Evolutionary conservation across 1,140 invertebrate genomes (phyloP).

Genomic region (Akabosia matsudoensis): DNA sequence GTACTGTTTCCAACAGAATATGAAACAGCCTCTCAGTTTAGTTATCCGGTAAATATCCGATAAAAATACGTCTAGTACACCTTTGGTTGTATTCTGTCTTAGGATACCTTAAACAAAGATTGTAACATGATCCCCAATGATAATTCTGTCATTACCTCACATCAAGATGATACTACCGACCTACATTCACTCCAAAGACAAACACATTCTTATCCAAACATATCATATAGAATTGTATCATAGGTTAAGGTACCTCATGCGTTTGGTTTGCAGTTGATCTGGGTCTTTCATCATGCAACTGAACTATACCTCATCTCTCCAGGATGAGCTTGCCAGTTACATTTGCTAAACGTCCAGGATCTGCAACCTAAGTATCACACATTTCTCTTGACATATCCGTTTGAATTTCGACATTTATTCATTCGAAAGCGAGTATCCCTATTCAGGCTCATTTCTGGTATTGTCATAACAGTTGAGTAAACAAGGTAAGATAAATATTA

Average conservation of each 20-base stretch:
- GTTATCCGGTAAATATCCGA: too few relatives aligned
- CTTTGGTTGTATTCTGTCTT: background rate
- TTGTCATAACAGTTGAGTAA: background rate
- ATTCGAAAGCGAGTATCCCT: background rate
- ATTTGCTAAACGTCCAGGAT: constrained; percentile 5
- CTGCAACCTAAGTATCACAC: background rate
- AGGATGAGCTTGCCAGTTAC: constrained; percentile 10
- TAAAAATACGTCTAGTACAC: too few relatives aligned
- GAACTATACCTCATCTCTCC: too few relatives aligned
- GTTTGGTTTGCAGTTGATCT: too few relatives aligned
- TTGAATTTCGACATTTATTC: background rate
- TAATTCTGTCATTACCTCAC: background rate
- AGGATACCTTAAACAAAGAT: background rate
- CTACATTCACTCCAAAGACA: too few relatives aligned
- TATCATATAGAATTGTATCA: too few relatives aligned
- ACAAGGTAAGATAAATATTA: background rate
- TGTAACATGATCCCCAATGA: background rate
- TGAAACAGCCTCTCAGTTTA: background rate
- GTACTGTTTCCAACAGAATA: background rate
- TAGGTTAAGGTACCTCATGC: too few relatives aligned
- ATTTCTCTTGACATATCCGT: constrained; percentile 16
- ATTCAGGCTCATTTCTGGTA: background rate
- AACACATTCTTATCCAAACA: too few relatives aligned
- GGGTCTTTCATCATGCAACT: too few relatives aligned
- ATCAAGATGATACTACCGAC: background rate